Conservation (phyloP, 2,113 vertebrate genomes). For the Pedionomus torquatus region DNA sequence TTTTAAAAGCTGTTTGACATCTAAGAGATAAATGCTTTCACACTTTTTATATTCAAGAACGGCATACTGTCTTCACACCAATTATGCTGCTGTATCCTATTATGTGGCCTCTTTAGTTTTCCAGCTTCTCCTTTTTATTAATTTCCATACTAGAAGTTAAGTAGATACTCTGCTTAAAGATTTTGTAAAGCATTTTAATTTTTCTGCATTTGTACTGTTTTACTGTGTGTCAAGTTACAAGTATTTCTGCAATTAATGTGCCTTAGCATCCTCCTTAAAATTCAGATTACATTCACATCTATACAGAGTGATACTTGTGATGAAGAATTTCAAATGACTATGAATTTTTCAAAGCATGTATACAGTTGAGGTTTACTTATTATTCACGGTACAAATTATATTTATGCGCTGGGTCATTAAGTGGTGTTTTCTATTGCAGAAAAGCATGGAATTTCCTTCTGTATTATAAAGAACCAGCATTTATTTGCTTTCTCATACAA, state of each 20-base stretch:
- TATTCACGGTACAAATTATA: not conserved
- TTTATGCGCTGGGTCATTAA: not conserved
- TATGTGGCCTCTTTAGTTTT: slow-evolving; percentile 61
- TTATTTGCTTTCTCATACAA: slow-evolving; percentile 12
- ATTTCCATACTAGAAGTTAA: not conserved
- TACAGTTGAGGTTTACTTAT: not conserved
- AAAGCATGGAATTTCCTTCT: not conserved
- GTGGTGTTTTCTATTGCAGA: not conserved
- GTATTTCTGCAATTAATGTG: not conserved
- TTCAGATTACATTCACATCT: not conserved
- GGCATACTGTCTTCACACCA: slow-evolving; percentile 73
- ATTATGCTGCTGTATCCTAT: slow-evolving; percentile 76
- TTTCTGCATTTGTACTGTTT: not conserved
- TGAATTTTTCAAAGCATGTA: not conserved
- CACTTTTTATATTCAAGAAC: slow-evolving; percentile 75
- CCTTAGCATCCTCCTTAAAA: not conserved
- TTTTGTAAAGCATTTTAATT: not conserved
- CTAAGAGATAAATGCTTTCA: slow-evolving; percentile 80
- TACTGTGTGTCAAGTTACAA: not conserved
- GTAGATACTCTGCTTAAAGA: not conserved
- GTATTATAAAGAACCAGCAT: not conserved
- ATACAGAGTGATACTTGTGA: not conserved
- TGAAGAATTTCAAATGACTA: not conserved
- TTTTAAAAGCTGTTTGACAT: slow-evolving; percentile 53
- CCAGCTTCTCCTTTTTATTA: slow-evolving; percentile 81